Conservation (phyloP, 1,140 invertebrate genomes). For the Drosophila sechellia region DNA sequence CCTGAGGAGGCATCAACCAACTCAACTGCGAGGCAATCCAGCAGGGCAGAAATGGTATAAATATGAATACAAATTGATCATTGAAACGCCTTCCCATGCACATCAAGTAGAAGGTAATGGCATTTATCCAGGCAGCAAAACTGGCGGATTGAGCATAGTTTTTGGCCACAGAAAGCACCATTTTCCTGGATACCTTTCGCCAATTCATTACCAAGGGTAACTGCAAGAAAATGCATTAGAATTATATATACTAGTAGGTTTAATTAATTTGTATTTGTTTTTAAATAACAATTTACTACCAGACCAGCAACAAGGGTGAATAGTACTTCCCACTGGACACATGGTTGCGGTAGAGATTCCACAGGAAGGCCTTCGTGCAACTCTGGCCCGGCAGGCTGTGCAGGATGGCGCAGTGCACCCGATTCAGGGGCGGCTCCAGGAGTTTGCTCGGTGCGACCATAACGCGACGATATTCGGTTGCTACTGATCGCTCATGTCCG, state of each 20-base stretch:
- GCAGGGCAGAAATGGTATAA: slow-evolving; percentile 25
- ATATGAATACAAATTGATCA: slow-evolving; percentile 25
- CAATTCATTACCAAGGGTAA: slow-evolving; percentile 38
- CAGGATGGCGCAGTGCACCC: slow-evolving; percentile 36
- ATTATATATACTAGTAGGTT: neutral
- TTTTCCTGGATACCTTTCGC: slow-evolving; percentile 7
- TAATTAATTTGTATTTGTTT: neutral
- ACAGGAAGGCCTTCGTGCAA: slow-evolving; percentile 49
- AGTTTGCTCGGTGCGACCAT: slow-evolving; percentile 66
- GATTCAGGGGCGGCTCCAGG: slow-evolving; percentile 36
- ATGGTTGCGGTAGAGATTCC: slow-evolving; percentile 63
- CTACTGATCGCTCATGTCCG: slow-evolving; percentile 12
- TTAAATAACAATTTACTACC: slow-evolving; percentile 1
- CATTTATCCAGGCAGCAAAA: slow-evolving; percentile 40
- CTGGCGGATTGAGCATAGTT: slow-evolving; percentile 42
- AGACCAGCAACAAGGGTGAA: slow-evolving; percentile 56
- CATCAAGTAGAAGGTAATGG: slow-evolving; percentile 36
- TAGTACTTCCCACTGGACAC: slow-evolving; percentile 63
- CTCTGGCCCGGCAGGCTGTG: slow-evolving; percentile 49
- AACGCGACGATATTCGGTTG: slow-evolving; percentile 1
- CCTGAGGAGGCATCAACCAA: slow-evolving; percentile 42
- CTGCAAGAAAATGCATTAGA: neutral
- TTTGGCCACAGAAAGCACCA: neutral
- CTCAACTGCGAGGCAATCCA: slow-evolving; percentile 25
- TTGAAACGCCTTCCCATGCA: slow-evolving; percentile 28